Evolutionary conservation across 2,113 vertebrate species (phyloP), one percentile per base, ranked within the genome.

Genomic region (Mola mola): DNA sequence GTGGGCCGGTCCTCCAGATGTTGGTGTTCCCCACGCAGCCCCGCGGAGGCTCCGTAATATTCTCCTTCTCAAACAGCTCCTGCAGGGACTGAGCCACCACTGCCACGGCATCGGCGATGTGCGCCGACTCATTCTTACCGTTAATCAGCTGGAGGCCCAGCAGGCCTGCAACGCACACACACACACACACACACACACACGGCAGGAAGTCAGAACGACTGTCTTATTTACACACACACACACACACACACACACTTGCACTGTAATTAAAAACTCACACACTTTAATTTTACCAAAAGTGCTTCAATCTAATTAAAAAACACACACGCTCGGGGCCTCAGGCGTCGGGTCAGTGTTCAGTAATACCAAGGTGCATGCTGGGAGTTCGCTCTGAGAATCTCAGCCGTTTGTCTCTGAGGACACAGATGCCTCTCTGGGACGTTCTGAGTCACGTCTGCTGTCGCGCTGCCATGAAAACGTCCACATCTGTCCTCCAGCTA

Each of bases 21-120:
- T 98, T 98, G 84, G 97, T 99, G 88, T 99, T 98, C 11, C 97
- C 97, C 75, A 98, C 97, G 2, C 97, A 99, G 65, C 97, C 97
- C 11, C 95, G 90, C 0, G 97, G 97, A 0, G 97, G 97, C 79
- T 98, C 97, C 0, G 96, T 99, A 84, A 98, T 98, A 82, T 98
- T 99, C 89, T 99, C 97, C 72, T 98, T 98, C 86, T 98, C 97
- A 50, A 98, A 95, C 22, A 98, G 87, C 78, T 99, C 96, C 11
- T 98, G 96, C 58, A 99, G 95, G 0, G 96, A 95, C 90, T 98
- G 96, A 2, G 96, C 96, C 75, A 98, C 96, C 52, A 99, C 93
- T 0, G 94, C 94, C 0, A 99, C 97, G 0, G 97, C 97, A 0
- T 99, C 97, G 0, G 93, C 92, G 84, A 99, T 99, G 89, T 99